A percentile compares a stretch with the other conserved stretches of the same genome.
phyloP scores from a whole-genome alignment of 2,113 vertebrate genomes.

The Egretta garzetta region DNA sequence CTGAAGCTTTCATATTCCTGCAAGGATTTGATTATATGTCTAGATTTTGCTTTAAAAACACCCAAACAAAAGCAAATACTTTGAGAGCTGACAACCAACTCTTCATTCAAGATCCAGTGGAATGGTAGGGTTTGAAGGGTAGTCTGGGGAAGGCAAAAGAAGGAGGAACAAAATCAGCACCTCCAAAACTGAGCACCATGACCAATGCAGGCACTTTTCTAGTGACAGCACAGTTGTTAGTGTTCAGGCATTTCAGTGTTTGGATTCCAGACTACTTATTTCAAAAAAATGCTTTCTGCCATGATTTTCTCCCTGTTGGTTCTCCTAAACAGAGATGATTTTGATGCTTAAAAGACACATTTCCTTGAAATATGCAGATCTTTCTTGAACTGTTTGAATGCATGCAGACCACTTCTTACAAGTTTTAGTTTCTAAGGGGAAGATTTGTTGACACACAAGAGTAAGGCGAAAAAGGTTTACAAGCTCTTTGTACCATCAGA shows the following conservation, averaged over 20 bases:
- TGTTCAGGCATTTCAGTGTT: not conserved
- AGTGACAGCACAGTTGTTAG: not conserved
- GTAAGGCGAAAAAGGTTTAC: not conserved
- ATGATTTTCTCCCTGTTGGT: not conserved
- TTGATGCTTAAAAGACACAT: not conserved
- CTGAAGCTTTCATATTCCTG: not conserved
- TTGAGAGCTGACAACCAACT: not conserved
- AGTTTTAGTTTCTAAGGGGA: not conserved
- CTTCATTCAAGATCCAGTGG: not conserved
- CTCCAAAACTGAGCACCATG: not conserved
- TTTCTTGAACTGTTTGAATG: not conserved
- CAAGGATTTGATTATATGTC: not conserved
- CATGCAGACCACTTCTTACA: not conserved
- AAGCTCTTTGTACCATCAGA: not conserved
- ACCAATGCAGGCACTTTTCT: not conserved
- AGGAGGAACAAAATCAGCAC: not conserved
- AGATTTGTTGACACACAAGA: not conserved
- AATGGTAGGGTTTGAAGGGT: not conserved
- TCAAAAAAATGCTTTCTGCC: not conserved
- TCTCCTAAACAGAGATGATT: not conserved
- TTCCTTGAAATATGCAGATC: fast-evolving
- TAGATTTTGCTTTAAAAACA: not conserved
- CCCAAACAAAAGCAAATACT: not conserved
- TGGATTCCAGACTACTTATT: not conserved
- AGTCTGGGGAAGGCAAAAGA: not conserved